Evolutionary conservation across 2,113 vertebrate species (phyloP).

Genomic region (Heteronetta atricapilla): DNA sequence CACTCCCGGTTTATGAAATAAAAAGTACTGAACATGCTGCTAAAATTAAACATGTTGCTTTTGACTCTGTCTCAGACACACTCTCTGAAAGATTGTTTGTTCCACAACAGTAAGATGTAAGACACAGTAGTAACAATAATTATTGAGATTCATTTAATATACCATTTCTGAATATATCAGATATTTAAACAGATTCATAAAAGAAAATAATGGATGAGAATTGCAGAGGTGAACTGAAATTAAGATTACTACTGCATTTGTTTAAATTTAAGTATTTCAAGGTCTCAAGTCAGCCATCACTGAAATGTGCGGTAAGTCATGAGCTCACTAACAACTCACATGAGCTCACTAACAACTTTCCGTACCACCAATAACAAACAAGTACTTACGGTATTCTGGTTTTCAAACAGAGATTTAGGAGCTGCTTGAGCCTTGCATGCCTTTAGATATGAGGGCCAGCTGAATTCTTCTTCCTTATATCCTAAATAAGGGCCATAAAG

Average conservation of each 20-base stretch:
- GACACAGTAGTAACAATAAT: not conserved
- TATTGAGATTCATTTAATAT: not conserved
- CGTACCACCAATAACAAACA: not conserved
- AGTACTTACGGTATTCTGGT: constrained; percentile 85
- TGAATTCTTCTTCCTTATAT: constrained; percentile 87
- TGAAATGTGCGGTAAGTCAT: not conserved
- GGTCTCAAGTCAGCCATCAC: not conserved
- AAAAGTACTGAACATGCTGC: not conserved
- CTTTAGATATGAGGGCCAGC: constrained; percentile 85
- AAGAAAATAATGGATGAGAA: not conserved
- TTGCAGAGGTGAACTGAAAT: not conserved
- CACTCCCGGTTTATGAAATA: not conserved
- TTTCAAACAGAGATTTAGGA: constrained; percentile 88
- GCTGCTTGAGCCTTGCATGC: constrained; percentile 86
- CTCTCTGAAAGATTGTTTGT: not conserved
- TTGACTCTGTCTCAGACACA: not conserved
- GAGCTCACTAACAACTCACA: no score
- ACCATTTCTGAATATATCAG: not conserved
- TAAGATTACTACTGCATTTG: not conserved
- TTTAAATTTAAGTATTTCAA: not conserved
- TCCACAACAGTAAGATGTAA: not conserved
- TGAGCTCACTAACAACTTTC: not conserved
- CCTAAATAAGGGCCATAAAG: constrained; percentile 65
- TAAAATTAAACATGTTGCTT: not conserved
- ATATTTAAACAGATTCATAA: not conserved